Base-by-base conservation (phyloP, 1,140 invertebrate species). In the Philotrypesis tridentata region DNA sequence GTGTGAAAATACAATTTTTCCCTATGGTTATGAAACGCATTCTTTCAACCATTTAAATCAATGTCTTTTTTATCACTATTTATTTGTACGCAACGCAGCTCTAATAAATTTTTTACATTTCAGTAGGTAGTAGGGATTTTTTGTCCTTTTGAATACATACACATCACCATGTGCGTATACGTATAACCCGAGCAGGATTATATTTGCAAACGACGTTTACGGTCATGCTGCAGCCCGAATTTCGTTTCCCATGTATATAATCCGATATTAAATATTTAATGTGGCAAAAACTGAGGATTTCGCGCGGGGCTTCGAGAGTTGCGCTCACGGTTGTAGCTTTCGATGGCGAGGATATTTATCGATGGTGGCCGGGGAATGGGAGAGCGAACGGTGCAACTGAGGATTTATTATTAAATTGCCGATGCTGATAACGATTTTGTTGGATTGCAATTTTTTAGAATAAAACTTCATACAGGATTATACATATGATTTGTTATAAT, bases 201-300 rank as follows among this genome's bases (percentile, higher is more conserved):
- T 55, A n/a, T 55, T 55, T 55, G 48, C 48, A 55, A 55, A 55
- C 48, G 48, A 55, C 48, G 21, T 55, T 55, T 55, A 65, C 63
- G 63, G 12, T 27, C 27, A 25, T 65, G 8, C 63, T 25, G 63
- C 63, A 25, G 63, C 17, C 27, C 63, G 63, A 29, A 27, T 65
- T 65, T 65, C 23, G 14, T 14, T 29, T 25, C 9, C 63, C 63
- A 65, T 14, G 63, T 25, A 29, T 29, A 65, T 65, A 65, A 65
- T 65, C 63, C 63, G 27, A 29, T 65, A 65, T 65, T 29, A 65
- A 65, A 65, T 29, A 65, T 65, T 65, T 65, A 65, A 29, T 21
- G 17, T 65, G 25, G 27, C 63, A 29, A 65, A 65, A 65, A 65
- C 63, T 65, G 23, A 25, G 63, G 27, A 29, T 65, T 55, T 55